A percentile compares a stretch with the other conserved stretches of the same genome.
Conservation (phyloP, 1,140 invertebrate genomes). For the Heliconius eleuchia region DNA sequence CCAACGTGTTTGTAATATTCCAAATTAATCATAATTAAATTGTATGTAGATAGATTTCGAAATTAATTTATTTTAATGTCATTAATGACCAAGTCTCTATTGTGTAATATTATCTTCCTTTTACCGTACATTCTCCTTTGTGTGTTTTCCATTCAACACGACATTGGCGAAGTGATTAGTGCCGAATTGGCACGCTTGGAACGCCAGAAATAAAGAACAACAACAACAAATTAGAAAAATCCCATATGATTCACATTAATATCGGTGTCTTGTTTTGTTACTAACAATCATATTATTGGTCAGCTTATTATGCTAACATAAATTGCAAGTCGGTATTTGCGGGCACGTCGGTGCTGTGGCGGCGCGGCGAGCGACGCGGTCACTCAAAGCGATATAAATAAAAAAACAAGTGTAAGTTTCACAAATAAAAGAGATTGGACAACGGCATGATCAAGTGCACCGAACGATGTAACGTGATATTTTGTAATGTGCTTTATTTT, state of each 20-base stretch:
- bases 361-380: slow-evolving; percentile 53
- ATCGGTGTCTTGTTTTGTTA: background rate
- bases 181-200: too few species aligned
- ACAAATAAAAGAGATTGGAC: slow-evolving; percentile 71
- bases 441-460: slow-evolving; percentile 76
- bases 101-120: too few species aligned
- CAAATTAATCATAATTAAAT: slow-evolving; percentile 8
- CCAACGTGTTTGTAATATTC: background rate
- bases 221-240: background rate
- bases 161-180: too few species aligned
- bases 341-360: slow-evolving; percentile 35
- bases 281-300: background rate
- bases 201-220: too few species aligned
- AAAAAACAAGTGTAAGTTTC: slow-evolving; percentile 48
- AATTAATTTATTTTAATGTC: background rate
- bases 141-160: too few species aligned
- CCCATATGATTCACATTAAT: background rate
- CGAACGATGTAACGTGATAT: slow-evolving; percentile 73
- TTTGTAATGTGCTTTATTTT: slow-evolving; percentile 64
- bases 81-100: background rate
- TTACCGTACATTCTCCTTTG: too few species aligned
- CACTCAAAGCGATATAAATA: slow-evolving; percentile 62
- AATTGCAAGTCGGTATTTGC: slow-evolving; percentile 54
- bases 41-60: background rate
- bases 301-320: slow-evolving; percentile 37